Percentiles rank a stretch among this genome's conserved stretches.
phyloP scores from a whole-genome alignment of 2,888 invertebrate species.

The Erebia epiphron region DNA sequence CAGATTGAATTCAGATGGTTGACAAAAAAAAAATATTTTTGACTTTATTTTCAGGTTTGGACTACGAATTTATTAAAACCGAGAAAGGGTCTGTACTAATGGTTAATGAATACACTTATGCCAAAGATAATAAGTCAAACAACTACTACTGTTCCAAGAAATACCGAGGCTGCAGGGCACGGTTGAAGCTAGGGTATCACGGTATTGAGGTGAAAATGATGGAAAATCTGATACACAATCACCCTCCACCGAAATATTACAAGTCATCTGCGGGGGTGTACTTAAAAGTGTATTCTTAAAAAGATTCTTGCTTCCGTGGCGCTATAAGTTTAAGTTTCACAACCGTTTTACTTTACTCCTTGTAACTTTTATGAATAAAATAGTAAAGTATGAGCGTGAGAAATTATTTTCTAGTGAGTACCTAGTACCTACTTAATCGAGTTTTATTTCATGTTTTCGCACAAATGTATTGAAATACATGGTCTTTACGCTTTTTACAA shows the following conservation, averaged over 20 bases:
- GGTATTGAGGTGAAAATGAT: constrained; percentile 12
- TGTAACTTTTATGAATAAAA: too few species aligned
- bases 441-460: too few species aligned
- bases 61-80: constrained; percentile 31
- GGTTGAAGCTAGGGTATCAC: constrained; percentile 24
- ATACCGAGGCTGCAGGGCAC: constrained; percentile 27
- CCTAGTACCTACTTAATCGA: too few species aligned
- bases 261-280: constrained; percentile 23
- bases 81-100: constrained; percentile 44
- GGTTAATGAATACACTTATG: constrained; percentile 48
- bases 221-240: constrained; percentile 24
- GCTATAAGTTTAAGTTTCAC: too few species aligned
- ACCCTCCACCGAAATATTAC: constrained; percentile 28
- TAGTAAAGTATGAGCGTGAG: too few species aligned
- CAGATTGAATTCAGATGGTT: too few species aligned
- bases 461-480: too few species aligned
- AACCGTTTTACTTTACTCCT: too few species aligned
- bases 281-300: constrained; percentile 19
- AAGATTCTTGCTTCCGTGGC: background rate
- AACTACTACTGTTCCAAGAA: constrained; percentile 47
- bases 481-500: too few species aligned
- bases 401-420: too few species aligned
- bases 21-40: background rate
- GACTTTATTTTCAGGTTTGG: constrained; percentile 27
- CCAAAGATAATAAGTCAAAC: constrained; percentile 41